These are phyloP conservation scores for Pteropus rufus DNA, from an alignment of 2,797 vertebrate genomes.

Conservation along the genomic window DNA sequence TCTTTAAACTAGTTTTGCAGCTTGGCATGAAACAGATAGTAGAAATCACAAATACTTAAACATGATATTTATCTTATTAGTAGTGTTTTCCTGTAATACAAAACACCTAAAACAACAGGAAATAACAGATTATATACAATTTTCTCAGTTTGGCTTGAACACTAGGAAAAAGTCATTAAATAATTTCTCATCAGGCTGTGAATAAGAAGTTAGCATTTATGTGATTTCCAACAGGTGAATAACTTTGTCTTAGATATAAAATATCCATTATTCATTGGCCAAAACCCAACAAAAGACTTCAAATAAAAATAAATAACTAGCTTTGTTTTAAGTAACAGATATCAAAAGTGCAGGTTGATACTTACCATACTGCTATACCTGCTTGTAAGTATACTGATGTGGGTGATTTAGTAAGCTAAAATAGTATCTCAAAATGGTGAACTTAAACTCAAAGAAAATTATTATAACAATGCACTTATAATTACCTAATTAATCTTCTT, in stretches of 20 bases:
- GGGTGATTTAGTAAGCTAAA: neutral
- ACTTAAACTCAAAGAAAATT: neutral
- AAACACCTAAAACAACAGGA: neutral
- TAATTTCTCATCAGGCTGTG: constrained; percentile 35
- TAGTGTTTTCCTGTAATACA: neutral
- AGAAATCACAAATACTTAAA: neutral
- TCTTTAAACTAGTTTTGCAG: neutral
- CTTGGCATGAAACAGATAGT: neutral
- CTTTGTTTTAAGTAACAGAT: constrained; percentile 6
- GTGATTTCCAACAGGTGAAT: constrained; percentile 42
- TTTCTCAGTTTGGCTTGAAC: constrained; percentile 51
- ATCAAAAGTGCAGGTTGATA: neutral
- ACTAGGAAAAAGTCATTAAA: constrained; percentile 38
- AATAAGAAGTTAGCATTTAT: constrained; percentile 23
- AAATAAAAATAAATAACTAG: constrained; percentile 16
- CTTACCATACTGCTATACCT: neutral
- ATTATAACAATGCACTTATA: neutral
- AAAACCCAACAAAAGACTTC: neutral
- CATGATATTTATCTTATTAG: neutral
- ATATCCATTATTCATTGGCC: constrained; percentile 15
- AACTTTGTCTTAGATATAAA: neutral
- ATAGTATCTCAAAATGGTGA: neutral
- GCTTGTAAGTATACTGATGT: neutral
- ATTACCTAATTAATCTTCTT: neutral
- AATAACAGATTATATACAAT: constrained; percentile 12